Conservation (phyloP, 1,140 invertebrate species). For the Camponotus pennsylvanicus region DNA sequence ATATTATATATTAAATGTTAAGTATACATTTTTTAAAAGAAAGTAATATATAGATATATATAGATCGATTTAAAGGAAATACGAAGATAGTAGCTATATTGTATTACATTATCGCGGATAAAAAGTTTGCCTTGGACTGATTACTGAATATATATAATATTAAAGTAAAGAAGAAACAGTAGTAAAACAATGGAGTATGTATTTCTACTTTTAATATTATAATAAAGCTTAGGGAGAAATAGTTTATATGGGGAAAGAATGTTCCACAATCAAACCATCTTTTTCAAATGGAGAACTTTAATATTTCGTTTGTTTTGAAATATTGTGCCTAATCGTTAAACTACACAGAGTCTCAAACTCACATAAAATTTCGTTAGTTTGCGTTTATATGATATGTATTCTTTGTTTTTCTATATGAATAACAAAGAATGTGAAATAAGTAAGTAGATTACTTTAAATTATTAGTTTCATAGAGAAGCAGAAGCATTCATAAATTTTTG, state of each 20-base stretch:
- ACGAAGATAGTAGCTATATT: slow-evolving; percentile 84
- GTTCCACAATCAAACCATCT: slow-evolving; percentile 83
- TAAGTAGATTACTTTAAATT: slow-evolving; percentile 41
- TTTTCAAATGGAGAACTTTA: slow-evolving; percentile 67
- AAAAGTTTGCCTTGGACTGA: slow-evolving; percentile 86
- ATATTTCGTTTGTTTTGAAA: slow-evolving; percentile 73
- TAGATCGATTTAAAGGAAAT: slow-evolving; percentile 82
- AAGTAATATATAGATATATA: slow-evolving; percentile 86
- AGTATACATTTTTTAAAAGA: slow-evolving; percentile 86
- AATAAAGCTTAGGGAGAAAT: slow-evolving; percentile 79
- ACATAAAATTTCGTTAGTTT: slow-evolving; percentile 64
- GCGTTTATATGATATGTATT: slow-evolving; percentile 41
- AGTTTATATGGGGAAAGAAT: slow-evolving; percentile 80
- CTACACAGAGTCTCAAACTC: slow-evolving; percentile 65
- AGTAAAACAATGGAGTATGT: slow-evolving; percentile 83
- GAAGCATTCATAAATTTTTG: slow-evolving; percentile 46
- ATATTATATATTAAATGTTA: slow-evolving; percentile 85
- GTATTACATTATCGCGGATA: slow-evolving; percentile 83
- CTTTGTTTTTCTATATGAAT: slow-evolving; percentile 42
- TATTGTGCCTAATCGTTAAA: slow-evolving; percentile 78
- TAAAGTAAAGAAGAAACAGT: slow-evolving; percentile 77
- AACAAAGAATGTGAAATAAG: slow-evolving; percentile 37
- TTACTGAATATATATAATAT: slow-evolving; percentile 83
- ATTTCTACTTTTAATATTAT: slow-evolving; percentile 86
- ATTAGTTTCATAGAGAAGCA: slow-evolving; percentile 20